Evolutionary conservation across 2,888 invertebrate genomes (phyloP).

Genomic region (Serrognathus titanus): DNA sequence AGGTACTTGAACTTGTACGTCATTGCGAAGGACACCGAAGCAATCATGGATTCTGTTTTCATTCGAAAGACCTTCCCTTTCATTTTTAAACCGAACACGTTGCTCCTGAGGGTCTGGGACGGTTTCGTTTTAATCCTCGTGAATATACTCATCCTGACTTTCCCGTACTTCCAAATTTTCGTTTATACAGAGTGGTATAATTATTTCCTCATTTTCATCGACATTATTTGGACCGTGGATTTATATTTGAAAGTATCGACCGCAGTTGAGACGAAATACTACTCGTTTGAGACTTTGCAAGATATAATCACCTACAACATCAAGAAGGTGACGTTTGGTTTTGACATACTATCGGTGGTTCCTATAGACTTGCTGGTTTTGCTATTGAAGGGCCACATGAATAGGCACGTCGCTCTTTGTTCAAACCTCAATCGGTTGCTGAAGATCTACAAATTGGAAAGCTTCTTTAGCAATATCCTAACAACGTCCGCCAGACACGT

Average conservation of each 20-base stretch:
- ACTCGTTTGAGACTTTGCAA: constrained; percentile 14
- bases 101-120: constrained; percentile 27
- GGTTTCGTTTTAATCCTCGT: constrained; percentile 14
- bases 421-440: constrained; percentile 22
- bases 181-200: background rate
- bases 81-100: constrained; percentile 29
- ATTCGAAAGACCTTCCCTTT: constrained; percentile 28
- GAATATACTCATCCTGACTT: constrained; percentile 15
- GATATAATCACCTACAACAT: constrained; percentile 17
- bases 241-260: constrained; percentile 29
- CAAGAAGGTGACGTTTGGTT: constrained; percentile 12
- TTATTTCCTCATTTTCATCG: constrained; percentile 10
- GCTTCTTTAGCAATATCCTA: constrained; percentile 2
- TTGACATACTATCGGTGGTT: constrained; percentile 24
- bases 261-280: constrained; percentile 25
- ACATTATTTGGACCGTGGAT: constrained; percentile 25
- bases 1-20: constrained; percentile 21
- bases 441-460: constrained; percentile 25
- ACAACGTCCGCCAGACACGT: background rate
- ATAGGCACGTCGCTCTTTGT: constrained; percentile 3
- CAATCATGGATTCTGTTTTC: constrained; percentile 26
- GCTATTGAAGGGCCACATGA: constrained; percentile 13
- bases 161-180: constrained; percentile 24
- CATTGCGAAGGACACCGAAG: constrained; percentile 19
- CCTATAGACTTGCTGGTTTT: constrained; percentile 22